Evolutionary conservation across 1,140 invertebrate genomes (phyloP).

Genomic region (Drosophila ercepeae): DNA sequence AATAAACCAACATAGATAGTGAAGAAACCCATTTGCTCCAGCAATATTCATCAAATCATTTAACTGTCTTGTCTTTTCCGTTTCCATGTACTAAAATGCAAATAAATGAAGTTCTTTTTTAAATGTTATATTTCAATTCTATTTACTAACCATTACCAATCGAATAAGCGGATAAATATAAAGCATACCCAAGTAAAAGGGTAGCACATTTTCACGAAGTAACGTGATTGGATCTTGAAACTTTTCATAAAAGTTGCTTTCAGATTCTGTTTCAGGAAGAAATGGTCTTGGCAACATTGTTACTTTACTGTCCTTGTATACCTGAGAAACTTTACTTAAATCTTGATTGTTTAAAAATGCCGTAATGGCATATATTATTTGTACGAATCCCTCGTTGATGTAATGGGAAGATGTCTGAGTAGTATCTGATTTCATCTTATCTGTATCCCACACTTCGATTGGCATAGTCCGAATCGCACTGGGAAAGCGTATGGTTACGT

Average conservation of each 20-base stretch:
- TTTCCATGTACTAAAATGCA: constrained; percentile 7
- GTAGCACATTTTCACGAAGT: not conserved
- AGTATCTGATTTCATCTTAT: not conserved
- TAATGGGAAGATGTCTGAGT: not conserved
- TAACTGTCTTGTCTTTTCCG: constrained; percentile 17
- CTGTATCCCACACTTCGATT: constrained; percentile 11
- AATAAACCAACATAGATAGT: constrained; percentile 18
- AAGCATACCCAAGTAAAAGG: constrained; percentile 16
- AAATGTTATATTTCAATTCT: not conserved
- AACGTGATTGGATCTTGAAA: constrained; percentile 1
- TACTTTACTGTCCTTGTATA: not conserved
- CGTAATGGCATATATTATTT: constrained; percentile 15
- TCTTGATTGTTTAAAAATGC: constrained; percentile 1
- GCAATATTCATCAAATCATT: constrained; percentile 28
- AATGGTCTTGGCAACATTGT: not conserved
- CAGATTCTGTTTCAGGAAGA: not conserved
- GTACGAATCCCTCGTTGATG: constrained; percentile 7
- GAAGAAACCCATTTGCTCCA: constrained; percentile 4
- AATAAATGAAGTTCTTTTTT: not conserved
- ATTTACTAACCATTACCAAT: constrained; percentile 13
- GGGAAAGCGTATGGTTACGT: constrained; percentile 17
- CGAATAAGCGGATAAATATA: constrained; percentile 22
- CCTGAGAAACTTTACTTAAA: not conserved
- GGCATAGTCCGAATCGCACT: constrained; percentile 9
- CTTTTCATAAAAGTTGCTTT: not conserved